Conservation (phyloP, 2,888 invertebrate genomes). For the Diloba caeruleocephala region DNA sequence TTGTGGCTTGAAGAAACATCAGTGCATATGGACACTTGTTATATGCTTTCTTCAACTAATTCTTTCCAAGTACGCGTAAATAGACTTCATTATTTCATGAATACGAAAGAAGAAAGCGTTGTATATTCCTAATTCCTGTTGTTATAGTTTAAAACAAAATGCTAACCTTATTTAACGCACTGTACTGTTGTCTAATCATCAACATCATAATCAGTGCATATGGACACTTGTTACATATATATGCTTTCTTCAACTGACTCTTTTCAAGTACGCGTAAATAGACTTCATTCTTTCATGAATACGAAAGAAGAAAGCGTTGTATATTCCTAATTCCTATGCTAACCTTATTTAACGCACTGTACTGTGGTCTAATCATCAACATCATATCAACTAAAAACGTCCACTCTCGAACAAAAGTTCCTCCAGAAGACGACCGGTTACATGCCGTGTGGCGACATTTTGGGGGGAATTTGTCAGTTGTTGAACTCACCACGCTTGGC, state of each 20-base stretch:
- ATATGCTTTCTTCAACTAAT: constrained; percentile 22
- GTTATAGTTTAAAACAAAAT: constrained; percentile 16
- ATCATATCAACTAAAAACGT: too few species aligned
- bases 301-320: constrained; percentile 24
- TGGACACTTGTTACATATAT: constrained; percentile 29
- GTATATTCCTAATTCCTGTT: constrained; percentile 21
- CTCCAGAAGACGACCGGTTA: too few species aligned
- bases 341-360: too few species aligned
- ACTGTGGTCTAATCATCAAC: too few species aligned
- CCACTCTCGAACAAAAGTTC: too few species aligned
- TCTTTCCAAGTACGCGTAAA: constrained; percentile 9
- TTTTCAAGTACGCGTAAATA: constrained; percentile 8
- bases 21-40: constrained; percentile 26
- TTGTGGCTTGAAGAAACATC: constrained; percentile 28
- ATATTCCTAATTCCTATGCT: constrained; percentile 15
- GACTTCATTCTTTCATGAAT: constrained; percentile 34
- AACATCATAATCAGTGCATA: constrained; percentile 21
- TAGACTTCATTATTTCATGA: constrained; percentile 31
- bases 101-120: constrained; percentile 29
- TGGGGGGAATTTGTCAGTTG: too few species aligned
- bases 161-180: too few species aligned
- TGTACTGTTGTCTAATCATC: too few species aligned
- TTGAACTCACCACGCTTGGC: too few species aligned
- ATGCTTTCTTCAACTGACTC: constrained; percentile 18
- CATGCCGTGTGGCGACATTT: too few species aligned